Evolutionary conservation across 2,113 vertebrate genomes (phyloP).

Genomic region (Psittacara wagleri): DNA sequence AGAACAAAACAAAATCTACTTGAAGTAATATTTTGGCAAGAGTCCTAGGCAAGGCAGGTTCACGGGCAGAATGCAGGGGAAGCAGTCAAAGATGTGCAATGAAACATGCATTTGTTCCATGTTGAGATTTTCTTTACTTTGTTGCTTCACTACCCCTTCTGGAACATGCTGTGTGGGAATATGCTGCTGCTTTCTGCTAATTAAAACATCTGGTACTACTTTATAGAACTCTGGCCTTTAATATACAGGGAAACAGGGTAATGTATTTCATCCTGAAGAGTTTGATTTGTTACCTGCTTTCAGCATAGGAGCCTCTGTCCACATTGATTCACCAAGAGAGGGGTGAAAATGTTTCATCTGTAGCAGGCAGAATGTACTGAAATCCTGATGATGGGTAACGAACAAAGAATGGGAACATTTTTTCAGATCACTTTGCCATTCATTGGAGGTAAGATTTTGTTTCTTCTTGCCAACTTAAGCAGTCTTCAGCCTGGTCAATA

Average conservation of each 20-base stretch:
- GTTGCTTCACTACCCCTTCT: constrained; percentile 38
- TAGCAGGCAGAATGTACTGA: not conserved
- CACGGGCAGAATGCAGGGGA: not conserved
- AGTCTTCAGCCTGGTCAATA: not conserved
- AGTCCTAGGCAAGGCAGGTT: constrained; percentile 23
- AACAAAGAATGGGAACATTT: not conserved
- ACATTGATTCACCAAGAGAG: not conserved
- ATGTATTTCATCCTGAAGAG: constrained; percentile 32
- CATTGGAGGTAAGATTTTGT: not conserved
- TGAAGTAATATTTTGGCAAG: constrained; percentile 28
- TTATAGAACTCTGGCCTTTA: constrained; percentile 48
- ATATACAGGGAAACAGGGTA: constrained; percentile 13
- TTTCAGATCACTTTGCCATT: not conserved
- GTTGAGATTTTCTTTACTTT: constrained; percentile 40
- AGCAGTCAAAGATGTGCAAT: constrained; percentile 22
- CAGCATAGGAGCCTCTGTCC: not conserved
- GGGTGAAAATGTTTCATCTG: not conserved
- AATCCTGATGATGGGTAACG: not conserved
- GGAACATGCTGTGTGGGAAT: constrained; percentile 49
- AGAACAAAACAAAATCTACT: constrained; percentile 42
- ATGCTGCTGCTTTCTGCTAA: constrained; percentile 58
- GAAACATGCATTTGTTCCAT: not conserved
- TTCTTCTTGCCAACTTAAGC: constrained; percentile 19
- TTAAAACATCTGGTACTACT: constrained; percentile 64
- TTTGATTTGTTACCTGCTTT: constrained; percentile 37